phyloP scores from a whole-genome alignment of 2,797 vertebrate genomes.

The Bucorvus abyssinicus region DNA sequence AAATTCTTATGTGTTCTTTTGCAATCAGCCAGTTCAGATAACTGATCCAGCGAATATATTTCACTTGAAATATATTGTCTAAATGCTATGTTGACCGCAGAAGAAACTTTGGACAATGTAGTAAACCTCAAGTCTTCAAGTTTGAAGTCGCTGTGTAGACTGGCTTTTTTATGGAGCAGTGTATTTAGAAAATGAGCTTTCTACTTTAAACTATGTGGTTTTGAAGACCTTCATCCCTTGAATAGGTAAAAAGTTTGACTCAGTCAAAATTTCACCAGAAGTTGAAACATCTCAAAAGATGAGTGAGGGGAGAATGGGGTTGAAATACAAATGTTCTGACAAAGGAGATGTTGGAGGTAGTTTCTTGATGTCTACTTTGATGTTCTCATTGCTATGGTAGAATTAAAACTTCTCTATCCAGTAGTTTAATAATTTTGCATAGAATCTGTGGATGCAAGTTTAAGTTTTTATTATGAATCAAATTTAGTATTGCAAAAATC shows the following conservation, averaged over 20 bases:
- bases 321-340: neutral
- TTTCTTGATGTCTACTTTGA: neutral
- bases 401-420: neutral
- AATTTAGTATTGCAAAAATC: neutral
- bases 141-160: neutral
- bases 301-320: neutral
- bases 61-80: neutral
- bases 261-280: neutral
- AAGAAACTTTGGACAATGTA: neutral
- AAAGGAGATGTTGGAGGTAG: neutral
- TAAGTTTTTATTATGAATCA: neutral
- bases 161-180: neutral
- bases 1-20: accelerated
- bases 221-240: accelerated
- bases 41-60: no score
- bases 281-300: neutral
- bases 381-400: neutral
- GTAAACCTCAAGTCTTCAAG: neutral
- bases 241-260: neutral
- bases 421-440: neutral
- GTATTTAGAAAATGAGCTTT: neutral
- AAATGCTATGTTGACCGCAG: neutral
- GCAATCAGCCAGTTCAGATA: neutral
- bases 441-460: neutral
- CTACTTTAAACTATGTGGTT: accelerated